Base-by-base conservation (phyloP, 2,113 vertebrate genomes). In the Laterallus jamaicensis region DNA sequence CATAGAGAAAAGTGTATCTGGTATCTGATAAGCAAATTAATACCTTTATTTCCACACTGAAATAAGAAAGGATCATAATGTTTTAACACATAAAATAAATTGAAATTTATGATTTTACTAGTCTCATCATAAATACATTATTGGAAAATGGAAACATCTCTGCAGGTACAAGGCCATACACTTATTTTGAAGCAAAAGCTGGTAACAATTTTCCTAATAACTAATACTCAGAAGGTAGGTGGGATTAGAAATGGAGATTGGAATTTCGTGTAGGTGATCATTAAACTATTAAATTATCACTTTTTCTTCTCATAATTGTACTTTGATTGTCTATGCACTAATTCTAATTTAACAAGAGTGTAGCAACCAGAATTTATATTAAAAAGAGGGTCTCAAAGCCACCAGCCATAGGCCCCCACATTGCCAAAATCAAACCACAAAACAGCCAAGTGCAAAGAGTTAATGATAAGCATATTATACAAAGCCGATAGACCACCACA, bases 111-210 rank as follows among this genome's bases (percentile, higher is more conserved):
- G 70, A 25, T 86, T 70, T 78, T 67, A 78, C 14, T 67, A 8
- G 29, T 86, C 31, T 42, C 20, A 90, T 14, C 7, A 77, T 54
- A 63, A 93, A 78, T 12, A 79, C 2, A 1, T 12, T 40, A 29
- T 6, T 55, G 22, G 35, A 79, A 11, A 71, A 54, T 1, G 19
- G 29, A 84, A 70, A 78, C 1, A 37, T 8, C 12, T 31, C 15
- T 14, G 2, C 8, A 74, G 0, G 2, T 15, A 16, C 3, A 59
- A 63, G 11, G 5, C 15, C 91, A 64, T 11, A 50, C 1, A 39
- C 10, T 77, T 6, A 50, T 54, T 67, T 22, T 13, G 21, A 32
- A 64, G 14, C 5, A 44, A 54, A 55, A 28, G 3, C 7, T 25
- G 24, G 17, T 11, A 82, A 42, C 20, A 28, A 16, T 19, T 7